phyloP scores from a whole-genome alignment of 1,140 invertebrate genomes.

The Agrypnia vestita region DNA sequence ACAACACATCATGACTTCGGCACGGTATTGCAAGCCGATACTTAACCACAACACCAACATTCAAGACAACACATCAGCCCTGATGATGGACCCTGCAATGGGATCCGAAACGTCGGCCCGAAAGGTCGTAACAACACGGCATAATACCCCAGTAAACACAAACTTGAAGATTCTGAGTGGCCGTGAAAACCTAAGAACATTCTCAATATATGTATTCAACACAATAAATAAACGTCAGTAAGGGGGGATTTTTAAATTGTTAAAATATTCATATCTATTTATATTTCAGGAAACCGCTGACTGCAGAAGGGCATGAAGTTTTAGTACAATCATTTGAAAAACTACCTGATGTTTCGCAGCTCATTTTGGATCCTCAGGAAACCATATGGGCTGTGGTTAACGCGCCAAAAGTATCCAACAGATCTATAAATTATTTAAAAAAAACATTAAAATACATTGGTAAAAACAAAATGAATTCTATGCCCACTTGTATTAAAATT shows the following conservation, averaged over 20 bases:
- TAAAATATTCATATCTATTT: neutral
- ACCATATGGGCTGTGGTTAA: slow-evolving; percentile 64
- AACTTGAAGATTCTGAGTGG: no score
- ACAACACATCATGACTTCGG: no score
- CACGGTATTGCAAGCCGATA: no score
- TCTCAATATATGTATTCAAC: no score
- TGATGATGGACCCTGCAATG: no score
- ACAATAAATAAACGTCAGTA: no score
- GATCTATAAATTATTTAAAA: neutral
- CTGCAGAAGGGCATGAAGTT: slow-evolving; percentile 64
- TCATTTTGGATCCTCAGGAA: slow-evolving; percentile 62
- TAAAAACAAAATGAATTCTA: slow-evolving; percentile 8
- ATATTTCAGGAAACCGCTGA: slow-evolving; percentile 61
- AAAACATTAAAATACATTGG: neutral
- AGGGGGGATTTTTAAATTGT: neutral
- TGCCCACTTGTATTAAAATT: slow-evolving; percentile 43
- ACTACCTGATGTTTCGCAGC: slow-evolving; percentile 63
- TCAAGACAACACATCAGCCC: no score
- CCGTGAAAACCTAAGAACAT: no score
- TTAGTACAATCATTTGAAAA: slow-evolving; percentile 63
- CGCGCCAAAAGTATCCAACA: slow-evolving; percentile 35
- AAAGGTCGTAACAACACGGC: no score
- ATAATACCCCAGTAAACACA: no score
- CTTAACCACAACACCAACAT: no score
- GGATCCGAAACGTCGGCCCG: no score